phyloP scores from a whole-genome alignment of 2,888 invertebrate species.

The Cetonia aurata region DNA sequence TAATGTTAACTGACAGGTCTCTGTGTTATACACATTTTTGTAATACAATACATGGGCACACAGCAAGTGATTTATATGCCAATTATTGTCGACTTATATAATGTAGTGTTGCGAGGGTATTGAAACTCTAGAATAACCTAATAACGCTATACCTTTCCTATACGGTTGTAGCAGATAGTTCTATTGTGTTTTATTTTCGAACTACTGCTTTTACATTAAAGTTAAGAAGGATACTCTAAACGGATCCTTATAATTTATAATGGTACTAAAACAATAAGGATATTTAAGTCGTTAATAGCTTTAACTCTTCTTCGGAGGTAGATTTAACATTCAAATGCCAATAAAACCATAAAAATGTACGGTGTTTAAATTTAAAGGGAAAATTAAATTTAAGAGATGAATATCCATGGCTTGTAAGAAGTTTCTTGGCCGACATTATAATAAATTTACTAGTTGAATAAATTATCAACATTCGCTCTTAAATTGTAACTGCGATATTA shows the following conservation, averaged over 20 bases:
- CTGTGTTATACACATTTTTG: slow-evolving; percentile 41
- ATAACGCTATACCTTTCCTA: neutral
- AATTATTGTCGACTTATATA: slow-evolving; percentile 30
- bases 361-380: slow-evolving; percentile 21
- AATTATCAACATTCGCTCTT: slow-evolving; percentile 1
- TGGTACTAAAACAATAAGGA: too few species aligned
- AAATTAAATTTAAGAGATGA: neutral
- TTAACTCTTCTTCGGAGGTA: neutral
- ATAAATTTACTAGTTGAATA: slow-evolving; percentile 30
- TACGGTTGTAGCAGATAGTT: too few species aligned
- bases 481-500: neutral
- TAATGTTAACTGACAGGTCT: slow-evolving; percentile 44
- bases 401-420: too few species aligned
- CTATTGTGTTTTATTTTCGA: too few species aligned
- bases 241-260: too few species aligned
- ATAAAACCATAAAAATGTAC: slow-evolving; percentile 31
- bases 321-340: neutral
- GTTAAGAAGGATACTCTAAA: too few species aligned
- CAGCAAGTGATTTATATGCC: slow-evolving; percentile 30
- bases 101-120: neutral
- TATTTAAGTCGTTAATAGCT: slow-evolving; percentile 1
- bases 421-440: slow-evolving; percentile 8
- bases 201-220: too few species aligned
- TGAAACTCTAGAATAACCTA: neutral
- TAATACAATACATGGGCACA: slow-evolving; percentile 35